A percentile compares a stretch with the other conserved stretches of the same genome.
phyloP scores from a whole-genome alignment of 35 echinoderm and acorn worm species.

The Heliocidaris tuberculata region DNA sequence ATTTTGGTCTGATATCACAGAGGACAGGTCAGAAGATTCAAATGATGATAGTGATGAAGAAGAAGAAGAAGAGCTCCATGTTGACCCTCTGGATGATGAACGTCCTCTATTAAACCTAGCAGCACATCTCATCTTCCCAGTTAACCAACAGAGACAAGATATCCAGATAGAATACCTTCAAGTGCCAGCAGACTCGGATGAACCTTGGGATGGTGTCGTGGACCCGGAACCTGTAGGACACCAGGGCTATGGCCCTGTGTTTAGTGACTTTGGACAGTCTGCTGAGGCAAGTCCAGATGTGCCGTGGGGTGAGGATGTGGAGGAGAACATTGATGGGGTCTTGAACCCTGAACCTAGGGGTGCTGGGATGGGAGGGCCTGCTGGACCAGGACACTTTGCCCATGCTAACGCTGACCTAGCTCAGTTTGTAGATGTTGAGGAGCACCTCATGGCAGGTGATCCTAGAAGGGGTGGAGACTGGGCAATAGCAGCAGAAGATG shows the following conservation, averaged over 20 bases:
- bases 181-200: slow-evolving; percentile 13
- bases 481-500: slow-evolving; percentile 41
- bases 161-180: slow-evolving; percentile 11
- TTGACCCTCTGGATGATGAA: neutral
- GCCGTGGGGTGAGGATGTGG: neutral
- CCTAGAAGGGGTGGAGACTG: neutral
- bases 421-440: slow-evolving; percentile 29
- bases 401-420: slow-evolving; percentile 14
- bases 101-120: neutral
- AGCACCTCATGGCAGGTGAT: neutral
- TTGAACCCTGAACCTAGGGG: neutral
- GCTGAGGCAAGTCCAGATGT: neutral
- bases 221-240: neutral
- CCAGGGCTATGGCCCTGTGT: neutral
- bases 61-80: neutral
- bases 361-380: neutral
- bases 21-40: neutral
- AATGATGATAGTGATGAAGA: neutral
- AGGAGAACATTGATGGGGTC: neutral
- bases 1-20: neutral
- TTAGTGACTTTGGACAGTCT: neutral
- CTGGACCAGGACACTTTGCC: slow-evolving; percentile 28
- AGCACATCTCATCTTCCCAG: neutral
- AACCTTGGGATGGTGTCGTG: slow-evolving; percentile 4
- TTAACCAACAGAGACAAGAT: neutral